These are phyloP conservation scores for Morbakka virulenta DNA, from an alignment of 30 jellyfish, hydroid and myxozoan genomes.

Conservation along the genomic window DNA sequence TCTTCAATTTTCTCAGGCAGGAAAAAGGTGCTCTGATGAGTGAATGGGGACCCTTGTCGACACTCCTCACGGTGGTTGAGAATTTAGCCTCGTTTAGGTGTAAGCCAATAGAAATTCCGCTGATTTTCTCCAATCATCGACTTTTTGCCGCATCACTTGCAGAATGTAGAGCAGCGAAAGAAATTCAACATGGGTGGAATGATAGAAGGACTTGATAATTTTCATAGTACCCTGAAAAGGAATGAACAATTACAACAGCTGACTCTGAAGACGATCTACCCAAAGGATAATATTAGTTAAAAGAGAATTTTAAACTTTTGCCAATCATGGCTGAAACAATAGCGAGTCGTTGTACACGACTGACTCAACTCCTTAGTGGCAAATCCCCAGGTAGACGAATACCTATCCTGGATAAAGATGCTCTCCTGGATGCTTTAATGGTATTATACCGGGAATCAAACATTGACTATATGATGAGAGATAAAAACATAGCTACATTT, in stretches of 20 bases:
- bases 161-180: neutral
- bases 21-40: too few species aligned
- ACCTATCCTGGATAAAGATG: constrained; percentile 94
- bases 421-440: constrained; percentile 93
- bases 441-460: constrained; percentile 84
- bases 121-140: too few species aligned
- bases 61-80: too few species aligned
- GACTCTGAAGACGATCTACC: too few species aligned
- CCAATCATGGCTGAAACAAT: constrained; percentile 75
- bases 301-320: too few species aligned
- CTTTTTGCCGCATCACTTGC: neutral
- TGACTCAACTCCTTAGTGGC: constrained; percentile 97
- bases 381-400: constrained; percentile 86
- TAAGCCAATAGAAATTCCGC: too few species aligned
- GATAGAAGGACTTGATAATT: neutral
- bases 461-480: constrained; percentile 79
- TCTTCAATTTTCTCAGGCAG: too few species aligned
- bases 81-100: too few species aligned
- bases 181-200: neutral
- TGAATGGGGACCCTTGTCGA: too few species aligned
- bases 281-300: too few species aligned
- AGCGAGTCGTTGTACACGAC: constrained; percentile 90
- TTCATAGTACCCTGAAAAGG: neutral
- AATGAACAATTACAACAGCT: too few species aligned
- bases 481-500: constrained; percentile 86